These are phyloP conservation scores for Xylota sylvarum DNA, from an alignment of 2,888 invertebrate species.

Conservation along the genomic window DNA sequence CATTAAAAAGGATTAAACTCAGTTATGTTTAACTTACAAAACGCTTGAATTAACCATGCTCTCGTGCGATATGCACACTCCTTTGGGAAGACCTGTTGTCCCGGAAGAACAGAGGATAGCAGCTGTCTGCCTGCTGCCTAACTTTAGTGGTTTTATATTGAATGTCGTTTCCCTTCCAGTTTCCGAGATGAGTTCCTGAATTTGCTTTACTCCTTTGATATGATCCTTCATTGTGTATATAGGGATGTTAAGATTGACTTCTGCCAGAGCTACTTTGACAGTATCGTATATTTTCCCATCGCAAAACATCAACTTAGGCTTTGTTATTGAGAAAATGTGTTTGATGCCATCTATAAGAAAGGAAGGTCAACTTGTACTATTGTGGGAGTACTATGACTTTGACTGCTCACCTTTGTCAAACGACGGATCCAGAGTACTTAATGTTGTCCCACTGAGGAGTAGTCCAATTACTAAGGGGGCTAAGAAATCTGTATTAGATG, in stretches of 20 bases:
- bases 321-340: conserved; percentile 81
- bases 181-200: conserved; percentile 71
- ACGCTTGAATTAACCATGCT: conserved; percentile 43
- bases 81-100: conserved; percentile 77
- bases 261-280: conserved; percentile 69
- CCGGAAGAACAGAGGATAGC: conserved; percentile 78
- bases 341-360: conserved; percentile 79
- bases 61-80: conserved; percentile 76
- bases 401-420: conserved; percentile 44
- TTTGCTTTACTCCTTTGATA: conserved; percentile 63
- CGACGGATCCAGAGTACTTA: conserved; percentile 49
- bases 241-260: conserved; percentile 51
- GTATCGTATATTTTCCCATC: conserved; percentile 80
- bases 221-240: conserved; percentile 78
- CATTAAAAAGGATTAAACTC: no score
- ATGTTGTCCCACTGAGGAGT: conserved; percentile 20
- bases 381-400: neutral
- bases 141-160: conserved; percentile 34
- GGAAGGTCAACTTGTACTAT: neutral
- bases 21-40: conserved; percentile 35
- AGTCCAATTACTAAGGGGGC: conserved; percentile 82
- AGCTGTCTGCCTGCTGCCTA: conserved; percentile 72
- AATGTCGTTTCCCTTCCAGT: conserved; percentile 65
- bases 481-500: conserved; percentile 81
- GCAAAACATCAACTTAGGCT: conserved; percentile 83